Base-by-base conservation (phyloP, 1,140 invertebrate genomes). In the Atta texana region DNA sequence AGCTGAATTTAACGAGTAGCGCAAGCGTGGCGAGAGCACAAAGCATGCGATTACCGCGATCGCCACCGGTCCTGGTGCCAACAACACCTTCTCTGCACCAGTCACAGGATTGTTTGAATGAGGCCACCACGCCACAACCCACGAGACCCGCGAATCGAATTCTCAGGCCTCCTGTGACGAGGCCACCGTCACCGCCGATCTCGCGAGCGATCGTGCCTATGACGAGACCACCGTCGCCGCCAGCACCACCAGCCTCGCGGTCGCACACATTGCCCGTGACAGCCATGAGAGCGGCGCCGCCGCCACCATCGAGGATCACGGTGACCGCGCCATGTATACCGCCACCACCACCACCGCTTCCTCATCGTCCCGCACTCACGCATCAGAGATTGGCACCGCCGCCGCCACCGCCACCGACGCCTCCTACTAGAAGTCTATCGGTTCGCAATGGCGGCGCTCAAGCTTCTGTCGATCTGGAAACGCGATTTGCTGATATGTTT, bases 21-120 rank as follows among this genome's bases (percentile, higher is more conserved):
- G 90, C 87, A 24, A 93, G 92, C 12, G 95, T 96, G 2, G 95
- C 95, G 10, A 93, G 95, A 57, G 95, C 96, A n/a, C 96, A 96
- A 81, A 96, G 96, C 78, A 96, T 96, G 96, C 91, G 96, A 85
- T 85, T 96, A 7, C 95, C 95, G 5, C 90, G 95, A n/a, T 96
- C 96, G 7, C 94, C 95, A 3, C 95, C 95, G 3, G 95, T 96
- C 21, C 80, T 94, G 18, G 91, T 94, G 31, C 93, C 94, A 31
- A 92, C 93, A 3, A 92, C 93, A 3, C 88, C 95, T 0, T 95
- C 95, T 14, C 92, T 96, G 21, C 96, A 96, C 84, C 95, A 96
- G 49, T 96, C 96, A 0, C 95, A 96, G 59, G 96, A 96, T 88
- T 95, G 94, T 24, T 74, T 96, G 5, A 94, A 95, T 28, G 92